Evolutionary conservation across 37 sponge, comb jelly and placozoan species (phyloP), one percentile per base, ranked within the genome.

Genomic region (Lycopodina hypogea): DNA sequence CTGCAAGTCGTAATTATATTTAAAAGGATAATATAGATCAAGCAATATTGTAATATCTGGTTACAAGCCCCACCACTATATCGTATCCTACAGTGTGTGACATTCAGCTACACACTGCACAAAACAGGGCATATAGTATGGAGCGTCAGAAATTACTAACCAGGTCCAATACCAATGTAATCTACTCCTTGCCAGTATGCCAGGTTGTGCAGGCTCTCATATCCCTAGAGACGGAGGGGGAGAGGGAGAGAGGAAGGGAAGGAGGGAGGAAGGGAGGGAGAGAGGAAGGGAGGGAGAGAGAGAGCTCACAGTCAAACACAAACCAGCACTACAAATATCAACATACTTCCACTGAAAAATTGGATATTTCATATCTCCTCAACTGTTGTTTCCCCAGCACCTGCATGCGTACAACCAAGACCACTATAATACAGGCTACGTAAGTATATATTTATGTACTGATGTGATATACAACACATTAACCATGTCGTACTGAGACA

Each of bases 131-230:
- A 45, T 9, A 45, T 9, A 45, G 9, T 9, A 45, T 9, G 48
- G 4, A 45, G 48, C 9, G 9, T 45, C 4, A 9, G 48, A 45
- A 45, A 12, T 45, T 45, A 32, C 66, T 65, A 30, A 83, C 90
- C 90, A 70, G 93, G 90, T 64, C 93, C 93, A 48, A 93, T 65
- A 17, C 93, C 93, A 39, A 93, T 55, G 56, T 93, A 93, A 35
- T 88, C 72, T 18, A 71, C 56, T 23, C 89, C 89, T 30, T 37
- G 37, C 93, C 93, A 93, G 64, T 93, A 93, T 35, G 90, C 71
- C 42, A 73, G 32, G 41, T 85, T 93, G 60, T 93, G 93, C 56
- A 40, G 48, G 72, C 93, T 82, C 63, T 83, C 76, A 59, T 41
- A 80, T 71, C 93, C 93, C 86, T 82, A 59, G 18, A 59, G 53